Conservation (phyloP, 2,113 vertebrate genomes). For the Perca flavescens region DNA sequence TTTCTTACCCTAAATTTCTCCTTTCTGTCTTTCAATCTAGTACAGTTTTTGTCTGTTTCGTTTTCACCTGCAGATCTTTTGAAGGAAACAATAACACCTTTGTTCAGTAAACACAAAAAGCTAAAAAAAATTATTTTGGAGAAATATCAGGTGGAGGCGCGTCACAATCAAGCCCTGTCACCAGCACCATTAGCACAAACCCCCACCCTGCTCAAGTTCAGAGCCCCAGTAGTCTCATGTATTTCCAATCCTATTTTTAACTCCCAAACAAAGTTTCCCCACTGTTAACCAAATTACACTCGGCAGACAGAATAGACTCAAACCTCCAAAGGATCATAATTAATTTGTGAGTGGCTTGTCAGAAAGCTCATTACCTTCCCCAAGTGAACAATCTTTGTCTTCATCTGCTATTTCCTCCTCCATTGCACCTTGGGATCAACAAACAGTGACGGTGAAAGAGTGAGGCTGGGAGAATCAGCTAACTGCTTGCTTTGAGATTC, state of each 20-base stretch:
- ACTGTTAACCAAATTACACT: slow-evolving; percentile 62
- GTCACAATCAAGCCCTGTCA: slow-evolving; percentile 33
- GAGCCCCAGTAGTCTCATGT: slow-evolving; percentile 63
- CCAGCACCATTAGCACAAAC: slow-evolving; percentile 26
- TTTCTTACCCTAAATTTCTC: neutral
- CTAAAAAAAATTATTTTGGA: neutral
- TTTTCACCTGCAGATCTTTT: slow-evolving; percentile 1
- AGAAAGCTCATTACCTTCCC: slow-evolving; percentile 79
- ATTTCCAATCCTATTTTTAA: slow-evolving; percentile 81
- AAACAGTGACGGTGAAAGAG: slow-evolving; percentile 23
- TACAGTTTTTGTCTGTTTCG: neutral
- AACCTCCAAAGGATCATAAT: slow-evolving; percentile 40
- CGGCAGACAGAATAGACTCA: slow-evolving; percentile 58
- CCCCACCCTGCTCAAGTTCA: slow-evolving; percentile 58
- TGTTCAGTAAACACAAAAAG: slow-evolving; percentile 17
- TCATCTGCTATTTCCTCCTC: slow-evolving; percentile 70
- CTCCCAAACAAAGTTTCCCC: slow-evolving; percentile 69
- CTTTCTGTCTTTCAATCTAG: neutral
- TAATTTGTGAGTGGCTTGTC: slow-evolving; percentile 41
- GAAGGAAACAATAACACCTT: neutral
- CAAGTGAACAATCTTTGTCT: slow-evolving; percentile 62
- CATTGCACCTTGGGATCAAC: slow-evolving; percentile 64
- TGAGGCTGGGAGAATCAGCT: slow-evolving; percentile 16
- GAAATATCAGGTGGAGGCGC: neutral
- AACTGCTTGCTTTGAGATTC: slow-evolving; percentile 74